Evolutionary conservation across 2,888 invertebrate genomes (phyloP).

Genomic region (Phengaris arion): DNA sequence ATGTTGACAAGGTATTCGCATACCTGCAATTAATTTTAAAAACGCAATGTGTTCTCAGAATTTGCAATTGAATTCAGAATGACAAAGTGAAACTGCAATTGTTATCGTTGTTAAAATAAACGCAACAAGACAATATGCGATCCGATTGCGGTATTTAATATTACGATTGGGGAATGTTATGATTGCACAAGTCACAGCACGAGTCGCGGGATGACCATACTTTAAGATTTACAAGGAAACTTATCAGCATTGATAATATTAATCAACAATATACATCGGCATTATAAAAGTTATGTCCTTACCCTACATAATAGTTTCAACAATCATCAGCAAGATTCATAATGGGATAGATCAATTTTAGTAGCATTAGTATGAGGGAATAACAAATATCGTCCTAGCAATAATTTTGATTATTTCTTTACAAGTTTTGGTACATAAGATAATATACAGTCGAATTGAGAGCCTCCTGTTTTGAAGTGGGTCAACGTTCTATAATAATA

Average conservation of each 20-base stretch:
- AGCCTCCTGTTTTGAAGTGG: not conserved
- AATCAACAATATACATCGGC: not conserved
- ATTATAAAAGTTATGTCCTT: not conserved
- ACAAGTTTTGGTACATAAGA: not conserved
- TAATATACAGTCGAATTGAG: not conserved
- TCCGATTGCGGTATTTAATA: not conserved
- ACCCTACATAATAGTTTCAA: not conserved
- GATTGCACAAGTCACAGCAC: not conserved
- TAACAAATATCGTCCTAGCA: too few relatives aligned
- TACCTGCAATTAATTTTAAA: not conserved
- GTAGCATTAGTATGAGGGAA: too few relatives aligned
- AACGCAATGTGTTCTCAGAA: not conserved
- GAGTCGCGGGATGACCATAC: constrained; percentile 9
- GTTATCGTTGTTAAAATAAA: not conserved
- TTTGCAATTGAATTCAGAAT: not conserved
- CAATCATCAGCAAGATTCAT: not conserved
- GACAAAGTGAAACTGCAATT: not conserved
- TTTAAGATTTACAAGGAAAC: not conserved
- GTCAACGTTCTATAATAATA: not conserved
- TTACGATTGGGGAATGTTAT: not conserved
- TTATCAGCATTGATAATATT: not conserved
- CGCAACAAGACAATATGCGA: not conserved
- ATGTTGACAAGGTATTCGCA: not conserved
- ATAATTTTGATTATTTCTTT: not conserved
- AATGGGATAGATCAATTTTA: too few relatives aligned